phyloP scores from a whole-genome alignment of 2,797 vertebrate genomes.

The Schizothorax lantsangensis region DNA sequence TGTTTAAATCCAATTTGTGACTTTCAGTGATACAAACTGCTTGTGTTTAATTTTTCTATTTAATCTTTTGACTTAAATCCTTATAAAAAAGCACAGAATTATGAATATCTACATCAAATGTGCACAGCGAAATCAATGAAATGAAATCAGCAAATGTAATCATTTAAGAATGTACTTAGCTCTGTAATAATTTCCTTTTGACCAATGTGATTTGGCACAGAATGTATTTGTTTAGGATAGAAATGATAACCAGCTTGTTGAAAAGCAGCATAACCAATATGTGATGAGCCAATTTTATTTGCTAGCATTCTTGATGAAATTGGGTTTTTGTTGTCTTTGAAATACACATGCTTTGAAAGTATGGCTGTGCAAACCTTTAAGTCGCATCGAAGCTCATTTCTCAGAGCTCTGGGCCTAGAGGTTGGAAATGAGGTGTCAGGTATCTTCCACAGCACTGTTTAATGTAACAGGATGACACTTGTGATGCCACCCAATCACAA shows the following conservation, averaged over 20 bases:
- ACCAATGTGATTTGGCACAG: background rate
- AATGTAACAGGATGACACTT: constrained; percentile 32
- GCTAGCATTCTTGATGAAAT: background rate
- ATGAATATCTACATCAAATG: background rate
- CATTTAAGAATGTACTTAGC: background rate
- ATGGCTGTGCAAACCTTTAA: constrained; percentile 9
- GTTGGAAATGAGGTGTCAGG: constrained; percentile 15
- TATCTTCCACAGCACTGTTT: constrained; percentile 3
- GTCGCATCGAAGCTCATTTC: background rate
- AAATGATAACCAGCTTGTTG: background rate
- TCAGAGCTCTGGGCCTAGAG: background rate
- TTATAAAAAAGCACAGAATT: background rate
- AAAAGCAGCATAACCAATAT: background rate
- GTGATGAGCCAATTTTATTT: background rate
- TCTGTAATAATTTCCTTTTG: background rate
- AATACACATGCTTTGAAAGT: background rate
- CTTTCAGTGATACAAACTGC: background rate
- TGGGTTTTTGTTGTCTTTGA: background rate
- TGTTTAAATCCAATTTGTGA: background rate
- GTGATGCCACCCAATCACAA: constrained; percentile 39
- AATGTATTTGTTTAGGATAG: background rate
- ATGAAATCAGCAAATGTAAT: background rate
- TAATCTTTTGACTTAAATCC: background rate
- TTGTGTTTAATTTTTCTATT: background rate
- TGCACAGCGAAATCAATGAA: background rate